Evolutionary conservation across 2,113 vertebrate genomes (phyloP), one percentile per base, ranked within the genome.

Genomic region (Lamprologus speciosus): DNA sequence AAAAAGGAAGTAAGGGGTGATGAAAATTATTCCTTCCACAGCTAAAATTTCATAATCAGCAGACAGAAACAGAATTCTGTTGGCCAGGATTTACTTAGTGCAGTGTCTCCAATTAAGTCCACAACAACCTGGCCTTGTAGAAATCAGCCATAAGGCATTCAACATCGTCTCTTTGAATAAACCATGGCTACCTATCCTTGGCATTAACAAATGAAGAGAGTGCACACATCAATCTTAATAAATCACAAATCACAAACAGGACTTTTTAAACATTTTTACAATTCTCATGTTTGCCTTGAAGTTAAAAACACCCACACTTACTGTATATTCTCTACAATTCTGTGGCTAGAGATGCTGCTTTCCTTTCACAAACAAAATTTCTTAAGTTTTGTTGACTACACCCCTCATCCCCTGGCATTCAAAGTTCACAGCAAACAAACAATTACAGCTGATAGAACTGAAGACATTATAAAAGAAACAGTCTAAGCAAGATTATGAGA

Each of bases 101-200:
- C 50, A 60, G 80, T 82, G 53, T 92, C 81, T 68, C 85, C 92
- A 33, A 73, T 63, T 42, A 80, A 79, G 55, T 54, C 58, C 19
- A 14, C 26, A 83, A 42, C 80, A 75, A 47, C 14, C 55, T 81
- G 83, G 70, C 85, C 82, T 90, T 5, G 54, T 80, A 84, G 80
- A 88, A 92, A 90, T 85, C 35, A 91, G 85, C 60, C 86, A 92
- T 83, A 70, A 90, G 79, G 70, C 73, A 86, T 89, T 91, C 87
- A 85, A 57, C 88, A 85, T 86, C 47, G 68, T 88, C 70, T 57
- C 73, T 63, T 95, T 95, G 85, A 95, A 95, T 93, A 94, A 94
- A 94, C 84, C 84, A 89, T 81, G 50, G 85, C 13, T 51, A 80
- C 75, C n/a, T 31, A 88, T 90, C 26, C 54, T 85, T 86, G 89